Percentiles rank a stretch among this genome's conserved stretches.
phyloP scores from a whole-genome alignment of 37 sponge, comb jelly and placozoan species.

The Ephydatia muelleri region DNA sequence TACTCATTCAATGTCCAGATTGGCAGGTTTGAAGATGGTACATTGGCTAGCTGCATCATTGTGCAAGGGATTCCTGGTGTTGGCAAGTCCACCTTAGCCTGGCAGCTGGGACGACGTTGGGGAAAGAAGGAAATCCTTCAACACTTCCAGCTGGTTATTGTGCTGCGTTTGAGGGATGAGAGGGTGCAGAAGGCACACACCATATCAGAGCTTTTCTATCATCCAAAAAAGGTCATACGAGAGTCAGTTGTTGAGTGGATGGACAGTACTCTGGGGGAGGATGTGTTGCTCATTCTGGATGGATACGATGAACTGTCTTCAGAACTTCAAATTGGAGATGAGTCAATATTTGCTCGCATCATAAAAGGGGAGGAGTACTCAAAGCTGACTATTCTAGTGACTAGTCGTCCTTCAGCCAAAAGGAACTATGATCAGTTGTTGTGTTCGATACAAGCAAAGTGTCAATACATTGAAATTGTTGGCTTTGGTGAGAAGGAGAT shows the following conservation, averaged over 20 bases:
- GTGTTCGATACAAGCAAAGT: background rate
- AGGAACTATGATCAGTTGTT: background rate
- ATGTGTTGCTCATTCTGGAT: constrained; percentile 10
- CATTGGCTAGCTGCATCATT: background rate
- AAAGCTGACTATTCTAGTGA: background rate
- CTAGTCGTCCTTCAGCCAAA: constrained; percentile 21
- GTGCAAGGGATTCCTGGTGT: constrained; percentile 26
- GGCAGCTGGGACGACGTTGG: constrained; percentile 12
- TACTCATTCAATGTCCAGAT: background rate
- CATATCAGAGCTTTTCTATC: background rate
- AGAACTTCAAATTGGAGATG: background rate
- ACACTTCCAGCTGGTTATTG: constrained; percentile 10
- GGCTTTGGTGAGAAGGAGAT: constrained; percentile 23
- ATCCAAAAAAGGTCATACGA: background rate
- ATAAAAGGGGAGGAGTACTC: background rate
- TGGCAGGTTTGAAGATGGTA: background rate
- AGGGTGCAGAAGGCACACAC: background rate
- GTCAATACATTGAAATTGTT: constrained; percentile 2
- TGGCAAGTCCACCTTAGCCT: constrained; percentile 17
- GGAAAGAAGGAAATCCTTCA: background rate
- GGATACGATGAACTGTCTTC: constrained; percentile 26
- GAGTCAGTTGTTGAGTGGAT: background rate
- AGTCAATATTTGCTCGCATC: background rate
- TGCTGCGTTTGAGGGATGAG: constrained; percentile 7
- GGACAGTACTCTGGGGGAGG: background rate